Percentiles rank a stretch among this genome's conserved stretches.
Conservation (phyloP, 30 jellyfish, hydroid and myxozoan species). For the Cassiopea xamachana region DNA sequence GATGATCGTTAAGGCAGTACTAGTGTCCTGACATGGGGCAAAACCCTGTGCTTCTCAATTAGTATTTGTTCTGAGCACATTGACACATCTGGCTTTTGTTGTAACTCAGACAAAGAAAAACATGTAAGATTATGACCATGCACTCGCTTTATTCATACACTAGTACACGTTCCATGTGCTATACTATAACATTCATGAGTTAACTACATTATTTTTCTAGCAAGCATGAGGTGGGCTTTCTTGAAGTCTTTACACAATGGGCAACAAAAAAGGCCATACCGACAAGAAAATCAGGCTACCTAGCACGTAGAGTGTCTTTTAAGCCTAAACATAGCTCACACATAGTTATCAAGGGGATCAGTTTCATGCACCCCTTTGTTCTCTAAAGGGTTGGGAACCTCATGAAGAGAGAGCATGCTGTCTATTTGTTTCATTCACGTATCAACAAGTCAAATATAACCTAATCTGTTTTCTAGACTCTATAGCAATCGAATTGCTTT, state of each 20-base stretch:
- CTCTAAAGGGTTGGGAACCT: conserved; percentile 61
- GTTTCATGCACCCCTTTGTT: conserved; percentile 63
- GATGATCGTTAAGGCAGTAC: conserved; percentile 56
- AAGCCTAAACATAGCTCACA: conserved; percentile 53
- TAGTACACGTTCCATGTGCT: conserved; percentile 76
- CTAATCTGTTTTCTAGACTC: too few species aligned
- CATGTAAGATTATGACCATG: conserved; percentile 82
- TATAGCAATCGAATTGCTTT: too few species aligned
- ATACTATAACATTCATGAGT: conserved; percentile 68
- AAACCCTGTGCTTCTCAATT: conserved; percentile 55
- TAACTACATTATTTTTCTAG: conserved; percentile 52
- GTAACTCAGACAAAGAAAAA: conserved; percentile 76
- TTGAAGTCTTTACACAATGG: conserved; percentile 56
- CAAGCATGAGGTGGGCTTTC: conserved; percentile 52
- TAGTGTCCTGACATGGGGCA: conserved; percentile 52
- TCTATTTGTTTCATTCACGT: not conserved
- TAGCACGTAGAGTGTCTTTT: conserved; percentile 18
- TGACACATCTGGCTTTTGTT: conserved; percentile 89
- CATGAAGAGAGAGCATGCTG: conserved; percentile 18
- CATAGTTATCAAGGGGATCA: conserved; percentile 28
- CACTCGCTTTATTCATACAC: conserved; percentile 74
- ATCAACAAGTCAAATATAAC: not conserved
- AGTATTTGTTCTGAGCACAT: conserved; percentile 87
- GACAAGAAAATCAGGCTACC: conserved; percentile 44
- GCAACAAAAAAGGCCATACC: conserved; percentile 66